Conservation (phyloP, 2,797 vertebrate genomes). For the Chloroceryle inda region DNA sequence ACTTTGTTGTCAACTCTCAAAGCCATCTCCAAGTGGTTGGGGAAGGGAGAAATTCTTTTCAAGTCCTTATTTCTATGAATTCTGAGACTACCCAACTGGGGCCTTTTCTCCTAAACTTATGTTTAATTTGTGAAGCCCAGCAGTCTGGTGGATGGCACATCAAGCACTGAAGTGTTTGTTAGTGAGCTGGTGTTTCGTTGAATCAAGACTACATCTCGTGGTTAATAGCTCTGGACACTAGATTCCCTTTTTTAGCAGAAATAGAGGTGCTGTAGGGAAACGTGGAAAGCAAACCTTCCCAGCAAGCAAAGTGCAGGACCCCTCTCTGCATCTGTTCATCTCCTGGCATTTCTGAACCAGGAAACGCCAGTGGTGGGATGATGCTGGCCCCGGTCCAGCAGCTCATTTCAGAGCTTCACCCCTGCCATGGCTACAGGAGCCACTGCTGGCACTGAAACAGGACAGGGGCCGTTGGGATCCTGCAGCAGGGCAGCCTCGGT, state of each 20-base stretch:
- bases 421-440: not conserved
- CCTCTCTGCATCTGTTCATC: not conserved
- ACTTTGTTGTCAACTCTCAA: not conserved
- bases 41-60: not conserved
- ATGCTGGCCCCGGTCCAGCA: not conserved
- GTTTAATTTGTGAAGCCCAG: not conserved
- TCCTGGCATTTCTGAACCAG: not conserved
- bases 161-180: not conserved
- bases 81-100: not conserved
- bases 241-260: not conserved
- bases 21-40: not conserved
- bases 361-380: not conserved
- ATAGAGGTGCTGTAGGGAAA: not conserved
- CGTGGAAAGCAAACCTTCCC: not conserved
- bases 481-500: accelerated
- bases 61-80: not conserved
- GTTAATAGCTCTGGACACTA: not conserved
- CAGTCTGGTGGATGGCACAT: not conserved
- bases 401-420: not conserved
- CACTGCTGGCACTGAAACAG: accelerated
- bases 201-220: not conserved
- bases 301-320: not conserved
- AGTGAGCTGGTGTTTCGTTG: not conserved
- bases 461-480: accelerated
- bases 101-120: not conserved